Base-by-base conservation (phyloP, 2,888 invertebrate species). In the Meta bourneti region DNA sequence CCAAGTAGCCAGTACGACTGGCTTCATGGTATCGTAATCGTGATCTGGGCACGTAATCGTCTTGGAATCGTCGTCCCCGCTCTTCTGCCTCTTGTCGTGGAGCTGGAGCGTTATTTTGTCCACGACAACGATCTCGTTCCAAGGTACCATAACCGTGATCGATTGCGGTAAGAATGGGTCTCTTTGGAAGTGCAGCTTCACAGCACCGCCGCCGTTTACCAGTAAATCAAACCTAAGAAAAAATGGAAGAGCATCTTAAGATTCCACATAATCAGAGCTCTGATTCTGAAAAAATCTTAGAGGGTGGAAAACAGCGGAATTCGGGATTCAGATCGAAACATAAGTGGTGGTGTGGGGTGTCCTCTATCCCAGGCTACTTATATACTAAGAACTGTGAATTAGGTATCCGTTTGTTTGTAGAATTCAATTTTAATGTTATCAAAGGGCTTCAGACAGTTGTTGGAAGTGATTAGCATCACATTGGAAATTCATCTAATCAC, bases 191-290 rank as follows among this genome's bases (percentile, higher is more conserved):
- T 99, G 98, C 93, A 99, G 96, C 20, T 98, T 98, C 89, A 99
- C 98, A 0, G 99, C 98, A 52, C 99, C 99, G 77, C 99, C 99
- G n/a, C 99, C 99, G 95, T 99, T 99, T 92, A 99, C 99, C 94
- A 99, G 96, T 91, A 99, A 97, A 96, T 99, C 99, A 96, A 99
- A 99, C 97, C 99, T 99, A 95, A 74, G 85, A 74, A 91, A 48
- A 86, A 11, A 1, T 9, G 20, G 74, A 19, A 19, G 9, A 19
- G 61, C 0, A 61, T 4, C 61, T 16, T 61, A 34, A 4, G 34
- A 34, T 34, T 34, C n/a, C n/a, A n/a, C n/a, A n/a, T n/a, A n/a
- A n/a, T n/a, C 34, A 34, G 34, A 34, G 4, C 34, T 2, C 34
- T 34, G 34, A 34, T 34, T 34, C 34, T 34, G n/a, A n/a, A 34